phyloP scores from a whole-genome alignment of 1,140 invertebrate species.

The Leguminivora glycinivorella region DNA sequence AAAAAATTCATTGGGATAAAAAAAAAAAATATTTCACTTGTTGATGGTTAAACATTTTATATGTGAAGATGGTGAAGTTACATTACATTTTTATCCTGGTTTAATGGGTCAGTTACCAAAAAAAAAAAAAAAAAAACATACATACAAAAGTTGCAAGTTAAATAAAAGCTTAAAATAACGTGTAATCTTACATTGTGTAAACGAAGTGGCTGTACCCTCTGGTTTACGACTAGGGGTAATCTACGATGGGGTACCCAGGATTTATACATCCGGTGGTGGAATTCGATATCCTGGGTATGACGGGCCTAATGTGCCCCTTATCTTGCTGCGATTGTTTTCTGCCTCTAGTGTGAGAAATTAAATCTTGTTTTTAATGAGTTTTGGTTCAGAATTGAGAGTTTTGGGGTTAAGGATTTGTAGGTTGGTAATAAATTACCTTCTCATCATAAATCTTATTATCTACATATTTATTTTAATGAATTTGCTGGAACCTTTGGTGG shows the following conservation, averaged over 20 bases:
- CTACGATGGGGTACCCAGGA: constrained; percentile 24
- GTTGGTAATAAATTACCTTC: background rate
- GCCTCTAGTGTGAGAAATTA: background rate
- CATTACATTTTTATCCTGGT: too few relatives aligned
- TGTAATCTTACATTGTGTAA: too few relatives aligned
- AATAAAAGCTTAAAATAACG: too few relatives aligned
- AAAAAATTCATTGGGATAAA: too few relatives aligned
- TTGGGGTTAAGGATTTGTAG: background rate
- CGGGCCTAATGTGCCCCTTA: constrained; percentile 26
- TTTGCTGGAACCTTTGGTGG: background rate
- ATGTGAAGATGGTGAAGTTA: too few relatives aligned
- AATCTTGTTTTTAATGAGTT: background rate
- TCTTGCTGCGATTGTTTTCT: constrained; percentile 24
- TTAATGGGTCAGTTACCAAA: too few relatives aligned
- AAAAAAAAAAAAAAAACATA: too few relatives aligned
- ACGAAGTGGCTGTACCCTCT: background rate
- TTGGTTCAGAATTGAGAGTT: background rate
- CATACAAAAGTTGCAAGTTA: too few relatives aligned
- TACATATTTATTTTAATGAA: background rate
- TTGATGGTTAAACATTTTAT: too few relatives aligned
- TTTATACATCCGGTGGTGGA: constrained; percentile 27
- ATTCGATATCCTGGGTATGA: constrained; percentile 29
- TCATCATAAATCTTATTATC: background rate
- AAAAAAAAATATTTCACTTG: too few relatives aligned
- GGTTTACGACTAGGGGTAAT: constrained; percentile 14